Base-by-base conservation (phyloP, 23 tunicate species). In the Trididemnum clinides region DNA sequence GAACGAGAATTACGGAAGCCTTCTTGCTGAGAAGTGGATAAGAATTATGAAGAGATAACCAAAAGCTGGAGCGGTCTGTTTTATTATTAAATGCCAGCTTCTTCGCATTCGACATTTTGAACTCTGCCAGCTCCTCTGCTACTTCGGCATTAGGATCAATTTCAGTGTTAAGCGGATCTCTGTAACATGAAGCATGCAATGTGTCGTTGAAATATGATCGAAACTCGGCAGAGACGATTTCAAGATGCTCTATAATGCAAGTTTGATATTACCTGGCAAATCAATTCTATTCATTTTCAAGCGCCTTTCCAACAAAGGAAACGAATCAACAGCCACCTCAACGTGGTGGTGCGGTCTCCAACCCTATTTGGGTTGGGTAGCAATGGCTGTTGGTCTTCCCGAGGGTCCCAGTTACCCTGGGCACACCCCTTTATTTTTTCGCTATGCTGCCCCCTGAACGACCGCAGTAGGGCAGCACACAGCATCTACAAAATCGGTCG, bases 71-170 rank as follows among this genome's bases (percentile, higher is more conserved):
- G 34, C 63, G 28, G 35, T 63, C 73, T 18, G 10, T 10, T 64
- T 28, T 33, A 57, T 62, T 81, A 18, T 50, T 81, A 81, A 81
- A 81, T 62, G 85, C 74, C 54, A 38, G n/a, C 64, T 81, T 81
- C 32, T 63, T 34, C 28, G 75, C 85, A 64, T 81, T 81, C 51
- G 75, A 81, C 63, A 64, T 76, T 81, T 81, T 81, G 36, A 81
- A 64, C 74, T 81, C 85, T 20, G 76, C 50, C 64, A 81, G 31
- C 74, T 81, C 75, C 85, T 78, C 84, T 63, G 85, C 85, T 81
- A 63, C 75, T 81, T 81, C 85, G 23, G 73, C 85, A 18, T 31
- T 81, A 63, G 85, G 85, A 50, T 64, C 33, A 35, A 81, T 57
- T 64, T 81, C 76, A 35, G 54, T 64, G 85, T 62, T 64, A 76